Percentiles rank a stretch among this genome's conserved stretches.
Conservation (phyloP, 2,113 vertebrate genomes). For the Porphyrio hochstetteri region DNA sequence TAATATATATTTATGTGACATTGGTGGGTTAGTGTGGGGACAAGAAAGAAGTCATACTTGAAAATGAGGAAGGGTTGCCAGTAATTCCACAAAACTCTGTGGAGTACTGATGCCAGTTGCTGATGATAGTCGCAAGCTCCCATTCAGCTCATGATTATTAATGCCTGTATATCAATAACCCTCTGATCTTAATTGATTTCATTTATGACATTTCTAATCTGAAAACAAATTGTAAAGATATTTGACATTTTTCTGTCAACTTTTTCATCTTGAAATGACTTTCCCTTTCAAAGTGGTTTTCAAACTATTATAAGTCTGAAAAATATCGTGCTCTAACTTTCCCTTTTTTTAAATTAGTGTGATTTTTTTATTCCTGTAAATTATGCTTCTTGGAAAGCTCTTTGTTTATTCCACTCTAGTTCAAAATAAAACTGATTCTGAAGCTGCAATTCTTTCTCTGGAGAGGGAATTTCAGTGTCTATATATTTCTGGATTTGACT, state of each 20-base stretch:
- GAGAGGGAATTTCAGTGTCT: not conserved
- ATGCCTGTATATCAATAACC: not conserved
- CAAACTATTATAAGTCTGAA: not conserved
- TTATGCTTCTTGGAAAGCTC: not conserved
- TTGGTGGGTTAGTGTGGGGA: not conserved
- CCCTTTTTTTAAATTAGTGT: not conserved
- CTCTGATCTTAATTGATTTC: fast-evolving
- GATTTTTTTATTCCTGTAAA: not conserved
- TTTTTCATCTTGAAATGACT: not conserved
- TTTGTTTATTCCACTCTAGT: not conserved
- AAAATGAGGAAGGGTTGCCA: not conserved
- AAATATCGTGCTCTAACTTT: not conserved
- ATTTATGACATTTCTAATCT: not conserved
- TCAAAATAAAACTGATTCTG: not conserved
- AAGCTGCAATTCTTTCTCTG: not conserved
- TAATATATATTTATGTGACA: not conserved
- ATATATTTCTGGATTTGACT: not conserved
- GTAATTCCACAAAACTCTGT: not conserved
- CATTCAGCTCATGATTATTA: not conserved
- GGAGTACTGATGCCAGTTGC: not conserved
- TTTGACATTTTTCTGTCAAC: not conserved
- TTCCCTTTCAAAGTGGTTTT: not conserved
- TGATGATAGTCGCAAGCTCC: not conserved
- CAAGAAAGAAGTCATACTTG: not conserved
- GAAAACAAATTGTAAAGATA: not conserved